A percentile compares a stretch with the other conserved stretches of the same genome.
Evolutionary conservation across 1,140 invertebrate species (phyloP).

Genomic region (Drosophila arawakana): DNA sequence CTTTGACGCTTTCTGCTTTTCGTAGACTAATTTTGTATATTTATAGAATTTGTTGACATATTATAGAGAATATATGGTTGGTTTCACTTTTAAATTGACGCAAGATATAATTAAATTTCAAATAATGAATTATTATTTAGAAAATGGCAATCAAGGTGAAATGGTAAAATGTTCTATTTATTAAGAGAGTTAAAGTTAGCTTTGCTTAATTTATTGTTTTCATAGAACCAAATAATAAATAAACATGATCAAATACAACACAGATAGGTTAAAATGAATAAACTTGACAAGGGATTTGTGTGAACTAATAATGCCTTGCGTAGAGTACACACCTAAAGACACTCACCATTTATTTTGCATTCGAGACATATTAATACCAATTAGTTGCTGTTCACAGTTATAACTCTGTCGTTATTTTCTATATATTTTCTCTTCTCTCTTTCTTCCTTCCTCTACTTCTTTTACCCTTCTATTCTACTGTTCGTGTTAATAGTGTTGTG

Average conservation of each 20-base stretch:
- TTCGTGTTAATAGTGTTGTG: not conserved
- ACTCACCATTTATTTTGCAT: not conserved
- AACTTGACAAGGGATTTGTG: not conserved
- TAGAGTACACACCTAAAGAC: not conserved
- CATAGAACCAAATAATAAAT: too few species aligned
- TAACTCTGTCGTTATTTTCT: not conserved
- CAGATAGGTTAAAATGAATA: too few species aligned
- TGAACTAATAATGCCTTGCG: not conserved
- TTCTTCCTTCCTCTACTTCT: not conserved
- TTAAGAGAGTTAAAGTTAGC: too few species aligned
- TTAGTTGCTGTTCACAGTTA: not conserved
- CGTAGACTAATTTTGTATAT: conserved; percentile 16
- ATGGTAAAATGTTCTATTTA: too few species aligned
- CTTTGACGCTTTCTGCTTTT: conserved; percentile 21
- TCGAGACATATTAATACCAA: not conserved
- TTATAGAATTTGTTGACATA: conserved; percentile 28
- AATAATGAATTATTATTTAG: conserved; percentile 8
- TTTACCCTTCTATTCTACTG: not conserved
- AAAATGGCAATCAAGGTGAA: not conserved
- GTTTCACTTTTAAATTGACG: conserved; percentile 20
- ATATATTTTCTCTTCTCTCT: conserved; percentile 12
- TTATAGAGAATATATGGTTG: conserved; percentile 15
- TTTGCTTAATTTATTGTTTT: not conserved
- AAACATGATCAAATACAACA: too few species aligned
- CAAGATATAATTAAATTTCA: conserved; percentile 3